Conservation (phyloP, 2,888 invertebrate genomes). For the Meandrusa payeni region DNA sequence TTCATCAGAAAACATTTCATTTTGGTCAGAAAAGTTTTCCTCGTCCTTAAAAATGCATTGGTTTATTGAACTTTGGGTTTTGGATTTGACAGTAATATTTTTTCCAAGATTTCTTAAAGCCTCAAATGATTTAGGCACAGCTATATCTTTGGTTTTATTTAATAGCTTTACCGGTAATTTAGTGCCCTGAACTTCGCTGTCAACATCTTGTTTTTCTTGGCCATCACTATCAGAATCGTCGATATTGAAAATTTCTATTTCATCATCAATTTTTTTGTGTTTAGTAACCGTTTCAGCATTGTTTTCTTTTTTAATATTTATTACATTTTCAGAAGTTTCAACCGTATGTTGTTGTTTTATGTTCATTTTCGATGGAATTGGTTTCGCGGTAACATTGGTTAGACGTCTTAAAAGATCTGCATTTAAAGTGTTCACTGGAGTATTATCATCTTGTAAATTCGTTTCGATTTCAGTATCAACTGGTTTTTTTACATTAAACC, state of each 20-base stretch:
- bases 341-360: slow-evolving; percentile 29
- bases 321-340: slow-evolving; percentile 26
- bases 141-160: slow-evolving; percentile 21
- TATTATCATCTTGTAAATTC: slow-evolving; percentile 25
- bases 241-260: slow-evolving; percentile 64
- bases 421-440: slow-evolving; percentile 36
- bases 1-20: slow-evolving; percentile 25
- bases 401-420: slow-evolving; percentile 50
- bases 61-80: slow-evolving; percentile 29
- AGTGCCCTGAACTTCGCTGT: slow-evolving; percentile 14
- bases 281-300: slow-evolving; percentile 31
- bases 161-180: slow-evolving; percentile 25
- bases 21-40: slow-evolving; percentile 16
- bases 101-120: slow-evolving; percentile 50
- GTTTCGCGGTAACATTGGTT: slow-evolving; percentile 54
- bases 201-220: slow-evolving; percentile 23
- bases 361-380: slow-evolving; percentile 29
- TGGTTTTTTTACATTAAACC: slow-evolving; percentile 23
- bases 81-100: slow-evolving; percentile 53
- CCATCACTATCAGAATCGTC: slow-evolving; percentile 70
- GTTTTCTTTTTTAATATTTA: slow-evolving; percentile 32
- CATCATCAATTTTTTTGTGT: slow-evolving; percentile 41
- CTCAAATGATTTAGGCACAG: slow-evolving; percentile 29
- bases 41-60: slow-evolving; percentile 17
- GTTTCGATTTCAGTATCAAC: slow-evolving; percentile 25